Conservation (phyloP, 2,888 invertebrate species). For the Nasonovia ribisnigri region DNA sequence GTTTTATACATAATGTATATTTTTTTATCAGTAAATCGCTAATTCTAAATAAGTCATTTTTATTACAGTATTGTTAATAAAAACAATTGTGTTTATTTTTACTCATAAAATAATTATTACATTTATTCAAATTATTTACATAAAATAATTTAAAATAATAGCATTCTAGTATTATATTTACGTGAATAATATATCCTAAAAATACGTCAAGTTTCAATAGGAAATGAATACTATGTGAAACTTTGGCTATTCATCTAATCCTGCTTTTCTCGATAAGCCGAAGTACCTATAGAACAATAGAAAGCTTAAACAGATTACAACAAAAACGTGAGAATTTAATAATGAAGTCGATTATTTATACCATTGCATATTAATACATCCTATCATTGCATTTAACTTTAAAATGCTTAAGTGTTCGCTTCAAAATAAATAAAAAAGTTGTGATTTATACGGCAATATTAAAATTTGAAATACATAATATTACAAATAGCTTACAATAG, state of each 20-base stretch:
- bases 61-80: neutral
- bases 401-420: neutral
- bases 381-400: neutral
- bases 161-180: neutral
- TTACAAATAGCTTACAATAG: neutral
- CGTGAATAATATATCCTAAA: neutral
- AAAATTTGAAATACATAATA: neutral
- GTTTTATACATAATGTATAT: neutral
- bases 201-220: slow-evolving; percentile 17
- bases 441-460: neutral
- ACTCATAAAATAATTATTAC: slow-evolving; percentile 8
- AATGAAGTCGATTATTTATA: slow-evolving; percentile 29
- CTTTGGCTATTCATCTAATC: slow-evolving; percentile 27
- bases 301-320: slow-evolving; percentile 27
- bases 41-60: neutral
- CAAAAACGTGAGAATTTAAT: slow-evolving; percentile 43
- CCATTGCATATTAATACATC: neutral
- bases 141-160: neutral
- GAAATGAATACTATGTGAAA: neutral
- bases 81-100: slow-evolving; percentile 12
- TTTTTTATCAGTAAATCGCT: neutral
- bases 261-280: neutral
- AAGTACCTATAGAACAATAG: slow-evolving; percentile 24
- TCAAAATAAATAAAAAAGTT: neutral
- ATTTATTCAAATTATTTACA: neutral